Percentiles rank a stretch among this genome's conserved stretches.
Evolutionary conservation across 2,888 invertebrate genomes (phyloP).

Genomic region (Sepioteuthis lessoniana): DNA sequence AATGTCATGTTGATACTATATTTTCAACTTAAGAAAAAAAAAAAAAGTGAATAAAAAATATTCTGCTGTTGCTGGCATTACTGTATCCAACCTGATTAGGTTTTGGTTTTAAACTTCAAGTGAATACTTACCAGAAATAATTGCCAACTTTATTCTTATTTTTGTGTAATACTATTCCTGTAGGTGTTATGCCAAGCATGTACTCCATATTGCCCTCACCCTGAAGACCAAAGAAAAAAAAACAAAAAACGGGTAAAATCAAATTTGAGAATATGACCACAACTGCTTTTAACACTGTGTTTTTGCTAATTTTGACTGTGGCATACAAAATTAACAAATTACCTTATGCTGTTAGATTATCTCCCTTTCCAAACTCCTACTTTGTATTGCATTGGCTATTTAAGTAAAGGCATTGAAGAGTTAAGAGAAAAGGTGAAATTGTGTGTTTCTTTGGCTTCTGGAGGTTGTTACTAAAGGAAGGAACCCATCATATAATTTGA

Average conservation of each 20-base stretch:
- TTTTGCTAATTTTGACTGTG: not conserved
- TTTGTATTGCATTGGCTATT: too few relatives aligned
- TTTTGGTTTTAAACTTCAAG: not conserved
- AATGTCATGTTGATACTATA: not conserved
- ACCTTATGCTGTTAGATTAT: too few relatives aligned
- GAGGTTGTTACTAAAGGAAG: too few relatives aligned
- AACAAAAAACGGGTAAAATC: too few relatives aligned
- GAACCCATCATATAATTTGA: too few relatives aligned
- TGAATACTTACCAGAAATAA: constrained; percentile 87
- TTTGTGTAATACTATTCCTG: constrained; percentile 93
- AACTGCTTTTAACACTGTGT: not conserved
- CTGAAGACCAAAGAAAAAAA: constrained; percentile 57
- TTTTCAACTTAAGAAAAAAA: not conserved
- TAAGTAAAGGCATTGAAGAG: too few relatives aligned
- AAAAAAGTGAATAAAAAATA: not conserved
- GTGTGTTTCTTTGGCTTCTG: too few relatives aligned
- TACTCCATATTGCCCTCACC: constrained; percentile 94
- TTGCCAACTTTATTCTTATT: constrained; percentile 97
- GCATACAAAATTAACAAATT: not conserved
- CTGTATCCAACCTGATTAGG: not conserved
- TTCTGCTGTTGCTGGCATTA: not conserved
- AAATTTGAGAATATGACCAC: not conserved
- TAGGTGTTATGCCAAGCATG: constrained; percentile 94
- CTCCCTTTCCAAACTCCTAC: too few relatives aligned
- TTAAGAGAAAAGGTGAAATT: too few relatives aligned